A percentile compares a stretch with the other conserved stretches of the same genome.
Conservation (phyloP, 2,797 vertebrate genomes). For the Notamacropus eugenii region DNA sequence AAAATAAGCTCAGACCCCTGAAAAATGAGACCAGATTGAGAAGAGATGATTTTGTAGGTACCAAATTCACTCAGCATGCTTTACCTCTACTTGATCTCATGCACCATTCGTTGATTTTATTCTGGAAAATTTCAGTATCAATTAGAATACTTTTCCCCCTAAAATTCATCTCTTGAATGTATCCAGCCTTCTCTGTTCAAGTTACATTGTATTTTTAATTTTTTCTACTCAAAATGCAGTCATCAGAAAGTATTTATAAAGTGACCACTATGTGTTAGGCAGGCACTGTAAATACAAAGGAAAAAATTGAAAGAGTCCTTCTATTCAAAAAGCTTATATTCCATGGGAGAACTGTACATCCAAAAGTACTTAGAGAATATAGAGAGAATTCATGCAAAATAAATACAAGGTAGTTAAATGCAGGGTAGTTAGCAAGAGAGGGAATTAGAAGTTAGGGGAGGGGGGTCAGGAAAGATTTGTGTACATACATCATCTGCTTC, state of each 20-base stretch:
- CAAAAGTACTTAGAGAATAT: not conserved
- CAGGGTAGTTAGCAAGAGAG: not conserved
- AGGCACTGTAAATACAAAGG: not conserved
- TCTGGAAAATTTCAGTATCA: not conserved
- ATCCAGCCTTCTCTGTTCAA: not conserved
- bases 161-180: not conserved
- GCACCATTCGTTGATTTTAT: not conserved
- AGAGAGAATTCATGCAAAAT: not conserved
- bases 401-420: not conserved
- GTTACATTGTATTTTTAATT: not conserved
- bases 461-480: not conserved
- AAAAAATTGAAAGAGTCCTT: not conserved
- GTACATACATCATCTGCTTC: not conserved
- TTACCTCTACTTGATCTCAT: not conserved
- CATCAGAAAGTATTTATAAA: not conserved
- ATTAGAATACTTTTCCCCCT: not conserved
- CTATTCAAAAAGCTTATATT: not conserved
- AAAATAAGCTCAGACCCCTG: not conserved
- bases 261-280: not conserved
- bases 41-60: not conserved
- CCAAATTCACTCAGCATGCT: not conserved
- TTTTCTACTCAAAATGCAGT: not conserved
- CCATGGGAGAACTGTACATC: not conserved
- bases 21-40: not conserved
- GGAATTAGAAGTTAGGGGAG: not conserved